These are phyloP conservation scores for Augochlora pura DNA, from an alignment of 1,140 invertebrate genomes.

Conservation along the genomic window DNA sequence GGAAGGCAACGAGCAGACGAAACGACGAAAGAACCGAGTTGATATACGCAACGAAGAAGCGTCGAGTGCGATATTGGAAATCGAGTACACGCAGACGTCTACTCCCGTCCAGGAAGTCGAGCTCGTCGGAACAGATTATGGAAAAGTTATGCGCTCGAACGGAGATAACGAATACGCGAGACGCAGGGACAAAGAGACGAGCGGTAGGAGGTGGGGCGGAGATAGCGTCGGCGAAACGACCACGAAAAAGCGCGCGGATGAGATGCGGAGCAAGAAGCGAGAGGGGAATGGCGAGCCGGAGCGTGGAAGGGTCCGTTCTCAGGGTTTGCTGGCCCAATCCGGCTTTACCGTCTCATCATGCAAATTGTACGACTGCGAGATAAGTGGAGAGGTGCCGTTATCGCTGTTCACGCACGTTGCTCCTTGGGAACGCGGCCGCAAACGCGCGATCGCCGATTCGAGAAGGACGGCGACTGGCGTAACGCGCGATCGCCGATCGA, in stretches of 20 bases:
- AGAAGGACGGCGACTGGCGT: too few species aligned
- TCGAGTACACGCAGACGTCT: slow-evolving; percentile 1
- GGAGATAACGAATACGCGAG: slow-evolving; percentile 48
- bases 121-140: slow-evolving; percentile 54
- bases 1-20: too few species aligned
- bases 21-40: too few species aligned
- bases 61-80: too few species aligned
- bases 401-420: slow-evolving; percentile 48
- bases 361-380: slow-evolving; percentile 67
- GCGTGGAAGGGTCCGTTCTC: slow-evolving; percentile 23
- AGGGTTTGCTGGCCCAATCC: slow-evolving; percentile 42
- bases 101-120: slow-evolving; percentile 33
- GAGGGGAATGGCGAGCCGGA: not conserved
- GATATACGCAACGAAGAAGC: too few species aligned
- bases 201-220: not conserved
- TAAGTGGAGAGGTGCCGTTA: slow-evolving; percentile 51
- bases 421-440: slow-evolving; percentile 33
- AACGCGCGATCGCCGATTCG: slow-evolving; percentile 3
- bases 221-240: slow-evolving; percentile 9
- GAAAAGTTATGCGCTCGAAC: slow-evolving; percentile 49
- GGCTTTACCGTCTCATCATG: slow-evolving; percentile 72
- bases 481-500: too few species aligned
- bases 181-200: not conserved
- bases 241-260: too few species aligned
- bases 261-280: not conserved